These are phyloP conservation scores for Spodoptera picta DNA, from an alignment of 2,888 invertebrate genomes.

Conservation along the genomic window DNA sequence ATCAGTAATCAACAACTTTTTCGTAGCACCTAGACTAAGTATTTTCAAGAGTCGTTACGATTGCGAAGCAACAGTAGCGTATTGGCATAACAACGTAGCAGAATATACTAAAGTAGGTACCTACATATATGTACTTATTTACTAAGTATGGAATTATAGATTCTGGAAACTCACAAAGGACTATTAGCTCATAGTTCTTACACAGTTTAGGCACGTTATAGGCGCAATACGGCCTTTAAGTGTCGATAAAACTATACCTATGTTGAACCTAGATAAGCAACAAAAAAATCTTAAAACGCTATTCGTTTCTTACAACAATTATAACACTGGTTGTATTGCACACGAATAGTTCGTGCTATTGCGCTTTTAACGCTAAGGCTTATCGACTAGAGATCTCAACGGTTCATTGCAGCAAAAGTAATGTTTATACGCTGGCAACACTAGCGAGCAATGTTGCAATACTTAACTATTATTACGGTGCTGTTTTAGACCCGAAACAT, in stretches of 20 bases:
- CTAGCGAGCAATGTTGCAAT: conserved; percentile 36
- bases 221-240: conserved; percentile 1
- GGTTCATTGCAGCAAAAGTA: conserved; percentile 55
- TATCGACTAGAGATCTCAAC: conserved; percentile 54
- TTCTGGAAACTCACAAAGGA: neutral
- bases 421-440: conserved; percentile 50
- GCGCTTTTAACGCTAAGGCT: conserved; percentile 61
- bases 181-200: neutral
- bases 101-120: no score
- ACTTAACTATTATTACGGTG: conserved; percentile 44
- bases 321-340: conserved; percentile 54
- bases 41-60: no score
- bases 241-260: conserved; percentile 19
- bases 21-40: no score
- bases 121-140: no score
- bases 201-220: no score
- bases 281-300: conserved; percentile 31
- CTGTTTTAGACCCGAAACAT: conserved; percentile 31
- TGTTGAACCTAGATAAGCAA: conserved; percentile 19
- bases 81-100: neutral
- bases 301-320: conserved; percentile 56
- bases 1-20: no score
- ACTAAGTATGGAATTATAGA: no score
- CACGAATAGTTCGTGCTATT: conserved; percentile 60
- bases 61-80: no score